phyloP scores from a whole-genome alignment of 2,113 vertebrate species.

The Dipodomys merriami region DNA sequence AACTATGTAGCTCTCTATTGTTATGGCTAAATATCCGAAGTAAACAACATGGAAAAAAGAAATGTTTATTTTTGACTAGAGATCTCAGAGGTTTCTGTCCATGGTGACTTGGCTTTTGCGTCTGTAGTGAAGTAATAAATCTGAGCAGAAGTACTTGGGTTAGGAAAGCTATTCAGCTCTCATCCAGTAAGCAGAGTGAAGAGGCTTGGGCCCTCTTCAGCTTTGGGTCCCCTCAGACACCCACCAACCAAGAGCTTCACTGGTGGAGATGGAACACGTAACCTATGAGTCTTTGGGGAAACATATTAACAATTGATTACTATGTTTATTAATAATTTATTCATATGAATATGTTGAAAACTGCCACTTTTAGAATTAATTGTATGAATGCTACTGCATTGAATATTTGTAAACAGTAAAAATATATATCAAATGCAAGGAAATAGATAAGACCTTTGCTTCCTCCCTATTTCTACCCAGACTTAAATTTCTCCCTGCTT shows the following conservation, averaged over 20 bases:
- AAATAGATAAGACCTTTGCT: not conserved
- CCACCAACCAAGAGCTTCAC: no score
- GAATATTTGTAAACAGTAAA: no score
- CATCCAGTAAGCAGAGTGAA: not conserved
- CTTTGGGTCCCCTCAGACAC: not conserved
- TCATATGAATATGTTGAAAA: not conserved
- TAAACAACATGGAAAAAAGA: not conserved
- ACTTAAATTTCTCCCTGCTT: conserved; percentile 41
- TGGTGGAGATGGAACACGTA: not conserved
- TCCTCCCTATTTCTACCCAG: not conserved
- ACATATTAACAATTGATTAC: no score
- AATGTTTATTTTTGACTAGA: not conserved
- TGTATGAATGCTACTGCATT: not conserved
- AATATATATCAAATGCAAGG: not conserved
- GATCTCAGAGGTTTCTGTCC: not conserved
- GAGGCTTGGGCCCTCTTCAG: not conserved
- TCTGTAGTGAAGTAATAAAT: not conserved
- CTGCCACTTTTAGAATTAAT: conserved; percentile 36
- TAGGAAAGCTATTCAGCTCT: not conserved
- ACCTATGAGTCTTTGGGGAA: not conserved
- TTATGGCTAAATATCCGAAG: not conserved
- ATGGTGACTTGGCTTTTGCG: not conserved
- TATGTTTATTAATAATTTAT: no score
- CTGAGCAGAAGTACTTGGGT: no score
- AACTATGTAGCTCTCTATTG: not conserved